These are phyloP conservation scores for Balanococcus diminutus DNA, from an alignment of 2,888 invertebrate genomes.

Conservation along the genomic window DNA sequence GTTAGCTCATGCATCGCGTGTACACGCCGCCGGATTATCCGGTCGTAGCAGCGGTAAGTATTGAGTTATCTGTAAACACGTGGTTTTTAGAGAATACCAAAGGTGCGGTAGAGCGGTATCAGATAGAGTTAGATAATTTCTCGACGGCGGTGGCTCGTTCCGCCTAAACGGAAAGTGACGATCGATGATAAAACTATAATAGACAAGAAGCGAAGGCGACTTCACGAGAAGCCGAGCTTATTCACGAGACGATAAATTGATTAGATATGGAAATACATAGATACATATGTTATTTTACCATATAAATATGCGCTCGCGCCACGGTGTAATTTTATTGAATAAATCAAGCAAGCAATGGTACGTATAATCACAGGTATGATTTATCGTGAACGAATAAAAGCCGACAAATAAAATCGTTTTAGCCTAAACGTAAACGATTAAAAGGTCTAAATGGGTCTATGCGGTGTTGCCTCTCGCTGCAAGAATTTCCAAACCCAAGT, in stretches of 20 bases:
- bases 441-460: background rate
- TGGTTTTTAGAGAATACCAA: background rate
- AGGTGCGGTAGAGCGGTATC: background rate
- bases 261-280: background rate
- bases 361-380: background rate
- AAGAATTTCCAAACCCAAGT: background rate
- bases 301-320: background rate
- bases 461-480: background rate
- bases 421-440: background rate
- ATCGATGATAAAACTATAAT: background rate
- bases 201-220: background rate
- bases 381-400: background rate
- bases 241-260: background rate
- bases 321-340: background rate
- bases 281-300: background rate
- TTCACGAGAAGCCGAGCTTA: background rate
- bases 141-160: background rate
- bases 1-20: background rate
- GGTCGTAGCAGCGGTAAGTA: background rate
- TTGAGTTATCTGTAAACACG: background rate
- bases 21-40: background rate
- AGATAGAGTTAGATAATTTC: constrained; percentile 11
- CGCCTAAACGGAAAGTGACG: background rate
- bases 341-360: background rate
- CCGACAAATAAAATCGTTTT: too few relatives aligned